Evolutionary conservation across 92 coral and sea anemone species (phyloP).

Genomic region (Phenganax subtilis): DNA sequence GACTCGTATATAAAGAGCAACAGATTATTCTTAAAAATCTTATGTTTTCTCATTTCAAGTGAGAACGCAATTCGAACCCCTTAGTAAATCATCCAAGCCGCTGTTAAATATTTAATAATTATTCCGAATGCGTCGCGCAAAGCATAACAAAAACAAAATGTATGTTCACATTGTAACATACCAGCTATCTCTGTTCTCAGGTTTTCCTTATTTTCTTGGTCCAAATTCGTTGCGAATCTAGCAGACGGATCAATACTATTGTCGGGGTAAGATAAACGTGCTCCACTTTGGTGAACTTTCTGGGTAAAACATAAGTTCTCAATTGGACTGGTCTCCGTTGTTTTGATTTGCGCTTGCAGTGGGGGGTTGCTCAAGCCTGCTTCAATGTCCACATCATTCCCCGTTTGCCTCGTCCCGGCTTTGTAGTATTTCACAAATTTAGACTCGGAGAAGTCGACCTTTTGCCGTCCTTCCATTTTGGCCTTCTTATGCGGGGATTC

Average conservation of each 20-base stretch:
- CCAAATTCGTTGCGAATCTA: conserved; percentile 5
- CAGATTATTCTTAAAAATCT: not conserved
- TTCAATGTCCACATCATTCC: conserved; percentile 26
- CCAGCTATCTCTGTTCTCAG: conserved; percentile 27
- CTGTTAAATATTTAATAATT: conserved; percentile 29
- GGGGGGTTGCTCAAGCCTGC: conserved; percentile 33
- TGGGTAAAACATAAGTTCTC: conserved; percentile 15
- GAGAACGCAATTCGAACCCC: not conserved
- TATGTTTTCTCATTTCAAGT: not conserved
- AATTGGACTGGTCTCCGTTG: not conserved
- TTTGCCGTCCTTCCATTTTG: conserved; percentile 93
- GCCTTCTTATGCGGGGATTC: conserved; percentile 99
- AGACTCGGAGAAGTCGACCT: conserved; percentile 96
- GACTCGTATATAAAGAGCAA: not conserved
- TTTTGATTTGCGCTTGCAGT: conserved; percentile 33
- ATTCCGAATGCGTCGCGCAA: conserved; percentile 19
- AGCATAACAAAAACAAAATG: conserved; percentile 30
- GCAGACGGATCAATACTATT: not conserved
- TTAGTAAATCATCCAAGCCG: conserved; percentile 4
- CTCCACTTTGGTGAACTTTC: not conserved
- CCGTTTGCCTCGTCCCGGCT: conserved; percentile 83
- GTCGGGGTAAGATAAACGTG: conserved; percentile 17
- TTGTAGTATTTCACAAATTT: conserved; percentile 99
- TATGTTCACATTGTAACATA: conserved; percentile 24
- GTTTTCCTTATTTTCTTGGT: conserved; percentile 33